Conservation (phyloP, 2,797 vertebrate species). For the Lepilemur septentrionalis region DNA sequence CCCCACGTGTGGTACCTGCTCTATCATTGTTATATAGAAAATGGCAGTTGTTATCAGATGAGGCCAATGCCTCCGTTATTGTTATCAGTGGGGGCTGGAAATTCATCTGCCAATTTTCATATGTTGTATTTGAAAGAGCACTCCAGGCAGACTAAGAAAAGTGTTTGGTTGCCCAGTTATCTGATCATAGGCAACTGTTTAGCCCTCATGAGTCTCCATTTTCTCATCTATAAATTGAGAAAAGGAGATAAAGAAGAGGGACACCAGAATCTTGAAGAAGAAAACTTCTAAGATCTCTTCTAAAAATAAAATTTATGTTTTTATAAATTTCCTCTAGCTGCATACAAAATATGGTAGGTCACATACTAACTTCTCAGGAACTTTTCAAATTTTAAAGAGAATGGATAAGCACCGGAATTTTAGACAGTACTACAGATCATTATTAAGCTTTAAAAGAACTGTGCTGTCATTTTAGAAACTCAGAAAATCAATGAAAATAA, state of each 20-base stretch:
- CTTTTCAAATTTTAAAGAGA: background rate
- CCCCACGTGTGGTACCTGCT: too few relatives aligned
- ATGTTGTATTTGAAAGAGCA: background rate
- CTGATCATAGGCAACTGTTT: background rate
- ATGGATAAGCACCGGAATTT: background rate
- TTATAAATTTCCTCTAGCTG: background rate
- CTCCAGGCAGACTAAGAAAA: background rate
- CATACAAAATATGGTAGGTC: background rate
- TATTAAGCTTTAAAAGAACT: background rate
- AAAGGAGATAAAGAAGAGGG: background rate
- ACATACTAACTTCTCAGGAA: background rate
- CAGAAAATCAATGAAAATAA: background rate
- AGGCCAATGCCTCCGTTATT: background rate
- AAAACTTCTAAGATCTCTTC: background rate
- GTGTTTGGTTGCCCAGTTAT: background rate
- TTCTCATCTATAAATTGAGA: background rate
- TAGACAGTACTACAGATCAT: background rate
- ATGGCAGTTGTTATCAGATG: background rate
- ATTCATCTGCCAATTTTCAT: background rate
- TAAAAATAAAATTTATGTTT: background rate
- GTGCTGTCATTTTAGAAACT: background rate
- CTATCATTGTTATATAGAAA: background rate
- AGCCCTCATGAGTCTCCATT: background rate
- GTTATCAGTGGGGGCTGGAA: background rate
- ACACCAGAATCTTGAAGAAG: background rate